A percentile compares a stretch with the other conserved stretches of the same genome.
These are phyloP conservation scores for Zoanthus gigantus DNA, from an alignment of 92 coral and sea anemone genomes.

Conservation along the genomic window DNA sequence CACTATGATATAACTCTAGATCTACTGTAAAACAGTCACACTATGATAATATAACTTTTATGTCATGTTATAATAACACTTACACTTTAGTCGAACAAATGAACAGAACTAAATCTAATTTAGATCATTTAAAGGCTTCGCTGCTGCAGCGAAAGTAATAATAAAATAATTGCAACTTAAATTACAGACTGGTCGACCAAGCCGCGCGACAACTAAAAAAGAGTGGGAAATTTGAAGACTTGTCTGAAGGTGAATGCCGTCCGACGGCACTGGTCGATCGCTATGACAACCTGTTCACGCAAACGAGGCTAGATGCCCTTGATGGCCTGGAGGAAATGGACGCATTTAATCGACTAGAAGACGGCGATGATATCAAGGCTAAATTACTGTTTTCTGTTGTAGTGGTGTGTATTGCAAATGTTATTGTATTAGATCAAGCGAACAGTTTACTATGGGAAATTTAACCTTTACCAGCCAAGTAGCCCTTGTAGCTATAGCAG, in stretches of 20 bases:
- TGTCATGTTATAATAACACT: no score
- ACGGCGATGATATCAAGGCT: slow-evolving; percentile 81
- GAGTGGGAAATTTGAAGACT: slow-evolving; percentile 93
- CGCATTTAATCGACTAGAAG: slow-evolving; percentile 73
- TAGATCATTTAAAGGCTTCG: no score
- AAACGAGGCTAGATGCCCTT: slow-evolving; percentile 88
- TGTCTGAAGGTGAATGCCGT: slow-evolving; percentile 77
- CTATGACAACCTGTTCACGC: slow-evolving; percentile 92
- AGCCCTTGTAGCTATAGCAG: background rate
- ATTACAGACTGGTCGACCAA: slow-evolving; percentile 87
- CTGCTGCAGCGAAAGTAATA: no score
- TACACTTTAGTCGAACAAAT: no score
- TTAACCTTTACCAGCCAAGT: no score
- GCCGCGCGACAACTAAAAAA: slow-evolving; percentile 89
- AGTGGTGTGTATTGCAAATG: slow-evolving; percentile 69
- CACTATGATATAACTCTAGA: no score
- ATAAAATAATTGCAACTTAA: no score
- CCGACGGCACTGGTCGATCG: slow-evolving; percentile 80
- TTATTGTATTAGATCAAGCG: background rate
- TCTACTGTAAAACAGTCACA: no score
- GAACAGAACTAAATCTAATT: no score
- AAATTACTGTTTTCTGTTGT: slow-evolving; percentile 88
- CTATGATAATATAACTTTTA: no score
- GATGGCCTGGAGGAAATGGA: slow-evolving; percentile 87
- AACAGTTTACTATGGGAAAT: background rate